Evolutionary conservation across 1,140 invertebrate species (phyloP).

Genomic region (Amyelois transitella): DNA sequence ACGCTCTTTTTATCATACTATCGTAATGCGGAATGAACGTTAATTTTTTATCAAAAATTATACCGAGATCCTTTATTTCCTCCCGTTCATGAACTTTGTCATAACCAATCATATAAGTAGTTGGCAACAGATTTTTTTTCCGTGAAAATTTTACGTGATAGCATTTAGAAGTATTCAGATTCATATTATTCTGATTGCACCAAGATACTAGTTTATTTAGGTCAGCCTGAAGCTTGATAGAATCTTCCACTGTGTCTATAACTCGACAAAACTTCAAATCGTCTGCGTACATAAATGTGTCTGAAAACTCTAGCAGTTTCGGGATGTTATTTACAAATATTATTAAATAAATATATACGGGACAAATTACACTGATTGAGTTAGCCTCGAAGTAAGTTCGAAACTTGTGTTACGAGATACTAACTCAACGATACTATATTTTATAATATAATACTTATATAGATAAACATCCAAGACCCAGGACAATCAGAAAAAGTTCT

Average conservation of each 20-base stretch:
- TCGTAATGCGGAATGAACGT: conserved; percentile 9
- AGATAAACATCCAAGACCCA: no score
- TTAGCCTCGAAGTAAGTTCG: no score
- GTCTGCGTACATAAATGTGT: conserved; percentile 9
- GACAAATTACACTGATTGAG: no score
- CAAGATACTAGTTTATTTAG: no score
- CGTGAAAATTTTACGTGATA: not conserved
- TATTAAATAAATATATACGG: no score
- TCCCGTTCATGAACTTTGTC: not conserved
- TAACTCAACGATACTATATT: no score
- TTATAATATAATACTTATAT: no score
- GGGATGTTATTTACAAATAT: conserved; percentile 10
- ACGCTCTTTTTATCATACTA: conserved; percentile 1
- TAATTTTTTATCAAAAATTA: conserved; percentile 5
- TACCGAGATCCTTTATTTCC: conserved; percentile 4
- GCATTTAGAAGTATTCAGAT: not conserved
- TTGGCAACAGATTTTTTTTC: not conserved
- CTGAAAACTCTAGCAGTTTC: not conserved
- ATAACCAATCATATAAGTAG: not conserved
- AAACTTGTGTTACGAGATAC: no score
- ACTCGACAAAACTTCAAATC: conserved; percentile 10
- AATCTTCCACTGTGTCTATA: conserved; percentile 1
- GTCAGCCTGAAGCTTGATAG: conserved; percentile 3
- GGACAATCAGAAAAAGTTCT: no score
- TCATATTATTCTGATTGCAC: not conserved